These are phyloP conservation scores for Heteronetta atricapilla DNA, from an alignment of 2,113 vertebrate genomes.

Conservation along the genomic window DNA sequence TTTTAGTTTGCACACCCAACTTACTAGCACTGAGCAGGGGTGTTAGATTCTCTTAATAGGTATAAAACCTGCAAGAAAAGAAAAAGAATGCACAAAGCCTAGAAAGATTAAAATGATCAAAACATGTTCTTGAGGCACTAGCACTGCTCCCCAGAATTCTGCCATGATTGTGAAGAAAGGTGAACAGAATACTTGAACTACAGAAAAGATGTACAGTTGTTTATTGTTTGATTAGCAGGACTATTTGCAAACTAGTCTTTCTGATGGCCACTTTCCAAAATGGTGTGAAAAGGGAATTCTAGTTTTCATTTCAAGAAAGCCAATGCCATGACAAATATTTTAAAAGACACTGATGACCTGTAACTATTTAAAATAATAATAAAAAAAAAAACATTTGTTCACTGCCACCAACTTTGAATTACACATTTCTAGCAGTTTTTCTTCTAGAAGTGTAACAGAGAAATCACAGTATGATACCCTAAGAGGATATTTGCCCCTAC, in stretches of 20 bases:
- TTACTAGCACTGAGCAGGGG: neutral
- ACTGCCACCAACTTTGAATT: neutral
- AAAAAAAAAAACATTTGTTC: neutral
- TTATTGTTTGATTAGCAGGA: neutral
- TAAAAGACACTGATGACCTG: neutral
- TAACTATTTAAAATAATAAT: neutral
- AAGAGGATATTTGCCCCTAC: neutral
- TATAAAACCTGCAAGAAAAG: neutral
- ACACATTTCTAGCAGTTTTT: neutral
- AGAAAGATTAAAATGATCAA: neutral
- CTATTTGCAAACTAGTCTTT: neutral
- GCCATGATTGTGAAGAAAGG: neutral
- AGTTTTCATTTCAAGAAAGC: neutral
- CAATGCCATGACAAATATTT: neutral
- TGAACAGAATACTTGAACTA: neutral
- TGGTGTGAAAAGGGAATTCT: neutral
- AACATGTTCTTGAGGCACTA: neutral
- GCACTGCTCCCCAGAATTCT: neutral
- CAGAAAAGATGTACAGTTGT: neutral
- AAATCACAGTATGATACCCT: neutral
- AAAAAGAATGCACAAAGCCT: neutral
- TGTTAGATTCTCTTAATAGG: neutral
- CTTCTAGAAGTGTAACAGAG: neutral
- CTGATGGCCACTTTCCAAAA: neutral
- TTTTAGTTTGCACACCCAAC: neutral